phyloP scores from a whole-genome alignment of 2,113 vertebrate genomes.

The Macroglossus sobrinus region DNA sequence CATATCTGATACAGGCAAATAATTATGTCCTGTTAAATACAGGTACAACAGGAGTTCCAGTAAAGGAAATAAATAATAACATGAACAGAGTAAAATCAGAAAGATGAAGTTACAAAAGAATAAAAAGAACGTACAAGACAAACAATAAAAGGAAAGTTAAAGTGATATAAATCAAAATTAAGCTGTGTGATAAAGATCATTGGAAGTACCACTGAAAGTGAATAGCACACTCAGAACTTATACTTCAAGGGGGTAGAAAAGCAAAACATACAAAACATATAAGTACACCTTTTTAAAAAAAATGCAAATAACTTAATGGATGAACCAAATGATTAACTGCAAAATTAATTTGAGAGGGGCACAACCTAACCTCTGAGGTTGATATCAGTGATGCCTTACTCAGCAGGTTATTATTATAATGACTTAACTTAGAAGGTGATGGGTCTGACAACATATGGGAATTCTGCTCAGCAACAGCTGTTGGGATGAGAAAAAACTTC shows the following conservation, averaged over 20 bases:
- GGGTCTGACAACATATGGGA: not conserved
- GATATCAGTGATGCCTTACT: not conserved
- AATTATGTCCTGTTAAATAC: not conserved
- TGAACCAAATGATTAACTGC: not conserved
- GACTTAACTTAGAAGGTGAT: not conserved
- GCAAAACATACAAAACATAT: not conserved
- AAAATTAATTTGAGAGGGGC: not conserved
- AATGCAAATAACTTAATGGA: not conserved
- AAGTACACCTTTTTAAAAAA: not conserved
- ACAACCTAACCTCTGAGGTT: not conserved
- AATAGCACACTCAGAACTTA: not conserved
- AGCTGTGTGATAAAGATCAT: not conserved
- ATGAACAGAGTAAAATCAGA: not conserved
- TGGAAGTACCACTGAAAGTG: not conserved
- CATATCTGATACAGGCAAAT: not conserved
- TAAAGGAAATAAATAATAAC: not conserved
- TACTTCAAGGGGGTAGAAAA: not conserved
- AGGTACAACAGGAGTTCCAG: not conserved
- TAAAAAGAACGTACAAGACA: not conserved
- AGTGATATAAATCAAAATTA: not conserved
- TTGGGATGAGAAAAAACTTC: not conserved
- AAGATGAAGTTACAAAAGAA: constrained; percentile 14
- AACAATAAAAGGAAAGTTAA: not conserved
- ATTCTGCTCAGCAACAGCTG: not conserved
- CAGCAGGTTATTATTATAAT: not conserved